Conservation (phyloP, 1,140 invertebrate genomes). For the Papilio dardanus region DNA sequence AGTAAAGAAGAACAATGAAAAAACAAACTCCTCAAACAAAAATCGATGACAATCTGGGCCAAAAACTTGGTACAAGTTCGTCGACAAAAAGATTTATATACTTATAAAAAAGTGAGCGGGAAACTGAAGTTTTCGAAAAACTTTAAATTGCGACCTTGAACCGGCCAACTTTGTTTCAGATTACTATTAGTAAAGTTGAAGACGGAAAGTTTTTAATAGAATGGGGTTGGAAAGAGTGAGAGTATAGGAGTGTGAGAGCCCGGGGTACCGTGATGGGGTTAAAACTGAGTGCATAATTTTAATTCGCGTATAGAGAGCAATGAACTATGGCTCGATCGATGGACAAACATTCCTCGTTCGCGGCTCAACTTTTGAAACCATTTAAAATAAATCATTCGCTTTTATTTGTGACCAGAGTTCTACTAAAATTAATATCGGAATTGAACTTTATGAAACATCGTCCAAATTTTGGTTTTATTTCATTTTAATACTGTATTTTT, state of each 20-base stretch:
- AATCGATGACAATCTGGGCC: constrained; percentile 83
- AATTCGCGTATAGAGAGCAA: constrained; percentile 53
- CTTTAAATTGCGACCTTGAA: constrained; percentile 84
- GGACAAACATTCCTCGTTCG: constrained; percentile 45
- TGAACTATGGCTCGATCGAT: constrained; percentile 62
- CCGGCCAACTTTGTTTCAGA: constrained; percentile 81
- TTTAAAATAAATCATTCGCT: constrained; percentile 71
- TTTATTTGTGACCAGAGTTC: constrained; percentile 29
- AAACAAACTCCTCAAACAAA: constrained; percentile 83
- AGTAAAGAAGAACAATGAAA: constrained; percentile 82
- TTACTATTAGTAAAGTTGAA: constrained; percentile 81
- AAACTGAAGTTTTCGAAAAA: constrained; percentile 81
- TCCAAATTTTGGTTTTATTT: neutral
- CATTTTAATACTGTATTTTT: constrained; percentile 20
- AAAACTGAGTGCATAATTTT: constrained; percentile 36
- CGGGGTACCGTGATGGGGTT: constrained; percentile 54
- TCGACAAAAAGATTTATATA: constrained; percentile 82
- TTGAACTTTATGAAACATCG: neutral
- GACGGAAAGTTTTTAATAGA: constrained; percentile 79
- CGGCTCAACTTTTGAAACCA: constrained; percentile 64
- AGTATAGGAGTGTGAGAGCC: constrained; percentile 40
- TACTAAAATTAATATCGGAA: constrained; percentile 9
- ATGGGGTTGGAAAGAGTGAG: constrained; percentile 66
- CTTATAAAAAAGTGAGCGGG: constrained; percentile 80
- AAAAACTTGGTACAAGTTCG: constrained; percentile 80